Base-by-base conservation (phyloP, 2,113 vertebrate genomes). In the Manacus vitellinus region DNA sequence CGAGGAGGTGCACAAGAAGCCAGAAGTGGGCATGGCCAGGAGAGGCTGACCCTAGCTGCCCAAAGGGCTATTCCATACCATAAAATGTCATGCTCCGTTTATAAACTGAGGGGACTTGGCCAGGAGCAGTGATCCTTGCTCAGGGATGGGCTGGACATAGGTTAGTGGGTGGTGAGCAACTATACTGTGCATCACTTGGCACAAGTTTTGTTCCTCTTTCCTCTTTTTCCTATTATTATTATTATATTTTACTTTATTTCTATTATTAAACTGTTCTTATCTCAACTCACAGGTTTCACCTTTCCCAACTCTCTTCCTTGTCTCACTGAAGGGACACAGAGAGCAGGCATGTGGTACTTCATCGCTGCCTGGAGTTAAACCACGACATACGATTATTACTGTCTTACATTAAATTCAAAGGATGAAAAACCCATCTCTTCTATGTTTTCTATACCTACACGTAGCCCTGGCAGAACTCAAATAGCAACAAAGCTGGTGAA, bases 1-100 rank as follows among this genome's bases (percentile, higher is more conserved):
- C 0, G 2, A 0, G 0, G 30, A 68, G 14, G 20, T 39, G 47
- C 24, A 68, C 12, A 25, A 39, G 39, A 55, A 75, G n/a, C n/a
- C 30, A 47, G 13, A 30, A 75, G 30, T 21, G 5, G 68, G 10
- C 24, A n/a, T 0, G 2, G n/a, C 28, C 62, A 82, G 19, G 15
- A 54, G 16, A n/a, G 41, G 39, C 54, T 54, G 70, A 54, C 39
- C n/a, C 6, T 4, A 67, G 52, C 9, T 14, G 54, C 24, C 28
- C 46, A 46, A 75, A 46, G 70, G 9, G 54, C 8, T 55, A 41
- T 31, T 68, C 52, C 47, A 35, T 12, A 25, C 20, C 4, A 0
- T 7, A 35, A 13, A 47, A 54, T 11, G 3, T 1, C 39, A 25
- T 3, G 2, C 12, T 68, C 7, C 3, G 9, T 18, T 7, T 4